Percentiles rank a stretch among this genome's conserved stretches.
These are phyloP conservation scores for Cryptocephalus moraei DNA, from an alignment of 2,888 invertebrate species.

Conservation along the genomic window DNA sequence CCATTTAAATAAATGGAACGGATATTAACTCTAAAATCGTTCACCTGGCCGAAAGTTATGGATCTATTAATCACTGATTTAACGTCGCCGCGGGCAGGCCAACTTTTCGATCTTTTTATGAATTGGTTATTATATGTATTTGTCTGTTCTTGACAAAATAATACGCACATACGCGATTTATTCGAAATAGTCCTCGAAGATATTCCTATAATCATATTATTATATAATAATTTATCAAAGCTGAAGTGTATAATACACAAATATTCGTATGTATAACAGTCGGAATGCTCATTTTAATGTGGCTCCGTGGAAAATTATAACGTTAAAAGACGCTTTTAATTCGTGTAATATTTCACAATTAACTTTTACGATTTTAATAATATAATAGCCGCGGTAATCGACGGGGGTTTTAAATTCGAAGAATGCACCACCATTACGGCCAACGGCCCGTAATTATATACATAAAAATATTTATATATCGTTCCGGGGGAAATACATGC, in stretches of 20 bases:
- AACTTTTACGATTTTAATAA: too few relatives aligned
- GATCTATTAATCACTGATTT: constrained; percentile 33
- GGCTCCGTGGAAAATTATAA: too few relatives aligned
- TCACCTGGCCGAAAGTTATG: constrained; percentile 33
- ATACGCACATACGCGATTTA: constrained; percentile 26
- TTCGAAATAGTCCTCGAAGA: constrained; percentile 1
- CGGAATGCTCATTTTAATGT: too few relatives aligned
- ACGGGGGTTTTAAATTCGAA: too few relatives aligned
- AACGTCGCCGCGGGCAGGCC: constrained; percentile 25
- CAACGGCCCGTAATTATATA: too few relatives aligned
- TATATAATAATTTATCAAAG: not conserved
- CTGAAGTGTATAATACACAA: not conserved
- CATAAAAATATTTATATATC: too few relatives aligned
- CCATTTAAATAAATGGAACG: not conserved
- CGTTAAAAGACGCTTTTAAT: too few relatives aligned
- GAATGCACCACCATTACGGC: too few relatives aligned
- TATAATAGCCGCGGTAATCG: too few relatives aligned
- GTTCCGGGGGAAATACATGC: too few relatives aligned
- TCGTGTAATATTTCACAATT: too few relatives aligned
- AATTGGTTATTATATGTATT: constrained; percentile 17
- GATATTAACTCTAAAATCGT: constrained; percentile 15
- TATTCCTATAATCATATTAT: not conserved
- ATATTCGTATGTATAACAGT: too few relatives aligned
- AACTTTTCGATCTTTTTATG: constrained; percentile 19
- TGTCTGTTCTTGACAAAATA: constrained; percentile 33